Conservation (phyloP, 2,888 invertebrate species). For the Hecatera dysodea region DNA sequence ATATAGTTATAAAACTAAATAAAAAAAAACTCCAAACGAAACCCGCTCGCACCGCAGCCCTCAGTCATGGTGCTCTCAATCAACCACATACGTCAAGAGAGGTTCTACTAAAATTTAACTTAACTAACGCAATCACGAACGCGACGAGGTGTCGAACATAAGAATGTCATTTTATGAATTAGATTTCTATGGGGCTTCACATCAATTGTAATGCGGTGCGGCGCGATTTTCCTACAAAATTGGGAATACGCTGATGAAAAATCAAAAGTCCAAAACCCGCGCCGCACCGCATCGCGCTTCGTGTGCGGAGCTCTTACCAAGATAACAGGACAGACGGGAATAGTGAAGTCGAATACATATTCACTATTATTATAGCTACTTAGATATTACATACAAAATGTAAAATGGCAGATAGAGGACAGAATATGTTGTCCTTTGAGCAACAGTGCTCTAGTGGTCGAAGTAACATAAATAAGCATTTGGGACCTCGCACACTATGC, state of each 20-base stretch:
- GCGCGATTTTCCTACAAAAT: slow-evolving; percentile 30
- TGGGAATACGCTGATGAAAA: slow-evolving; percentile 5
- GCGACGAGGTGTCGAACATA: slow-evolving; percentile 57
- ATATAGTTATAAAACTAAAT: slow-evolving; percentile 85
- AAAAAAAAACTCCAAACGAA: slow-evolving; percentile 81
- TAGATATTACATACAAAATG: slow-evolving; percentile 48
- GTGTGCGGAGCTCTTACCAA: slow-evolving; percentile 16
- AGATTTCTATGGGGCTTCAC: slow-evolving; percentile 9
- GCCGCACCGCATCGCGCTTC: slow-evolving; percentile 2
- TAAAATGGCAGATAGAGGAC: slow-evolving; percentile 43
- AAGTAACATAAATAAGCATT: slow-evolving; percentile 35
- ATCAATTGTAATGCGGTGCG: not conserved
- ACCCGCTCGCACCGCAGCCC: slow-evolving; percentile 74
- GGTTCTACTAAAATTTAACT: slow-evolving; percentile 75
- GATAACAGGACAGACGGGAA: slow-evolving; percentile 37
- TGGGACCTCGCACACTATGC: not conserved
- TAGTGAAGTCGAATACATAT: slow-evolving; percentile 45
- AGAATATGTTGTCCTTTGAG: slow-evolving; percentile 28
- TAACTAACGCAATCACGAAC: slow-evolving; percentile 68
- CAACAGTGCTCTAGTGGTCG: slow-evolving; percentile 18
- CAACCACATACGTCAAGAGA: slow-evolving; percentile 64
- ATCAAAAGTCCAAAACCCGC: slow-evolving; percentile 5
- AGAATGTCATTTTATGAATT: slow-evolving; percentile 41
- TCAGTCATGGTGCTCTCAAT: slow-evolving; percentile 81
- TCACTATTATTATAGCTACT: slow-evolving; percentile 51